phyloP scores from a whole-genome alignment of 2,113 vertebrate genomes.

The Ochotona princeps region DNA sequence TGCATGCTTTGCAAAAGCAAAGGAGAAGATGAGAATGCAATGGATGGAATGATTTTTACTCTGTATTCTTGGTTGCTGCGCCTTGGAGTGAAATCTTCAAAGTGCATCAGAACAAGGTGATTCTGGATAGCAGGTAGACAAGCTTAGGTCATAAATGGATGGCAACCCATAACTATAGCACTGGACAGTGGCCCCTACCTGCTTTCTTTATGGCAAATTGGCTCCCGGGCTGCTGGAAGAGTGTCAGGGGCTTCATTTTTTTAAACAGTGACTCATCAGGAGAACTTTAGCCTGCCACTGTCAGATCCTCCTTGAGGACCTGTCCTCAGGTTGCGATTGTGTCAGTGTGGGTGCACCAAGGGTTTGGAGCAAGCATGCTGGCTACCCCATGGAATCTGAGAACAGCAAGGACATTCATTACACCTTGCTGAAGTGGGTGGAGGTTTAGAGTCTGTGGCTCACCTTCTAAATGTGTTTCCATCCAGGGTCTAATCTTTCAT shows the following conservation, averaged over 20 bases:
- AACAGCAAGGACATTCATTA: background rate
- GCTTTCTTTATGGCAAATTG: background rate
- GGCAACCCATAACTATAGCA: fast-evolving
- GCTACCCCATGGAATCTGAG: background rate
- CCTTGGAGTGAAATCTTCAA: background rate
- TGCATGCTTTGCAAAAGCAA: background rate
- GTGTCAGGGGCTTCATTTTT: background rate
- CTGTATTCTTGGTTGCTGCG: background rate
- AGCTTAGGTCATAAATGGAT: background rate
- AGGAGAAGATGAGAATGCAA: no score
- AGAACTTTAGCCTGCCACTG: background rate
- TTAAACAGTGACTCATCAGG: background rate
- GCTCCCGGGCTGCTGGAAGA: background rate
- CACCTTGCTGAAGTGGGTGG: background rate
- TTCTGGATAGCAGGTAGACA: background rate
- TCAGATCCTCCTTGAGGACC: background rate
- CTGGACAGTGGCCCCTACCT: fast-evolving
- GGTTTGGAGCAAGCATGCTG: background rate
- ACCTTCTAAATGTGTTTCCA: conserved; percentile 57
- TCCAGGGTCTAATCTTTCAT: background rate
- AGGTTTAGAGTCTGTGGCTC: background rate
- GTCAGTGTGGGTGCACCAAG: background rate
- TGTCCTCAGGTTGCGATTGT: background rate
- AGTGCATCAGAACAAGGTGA: background rate
- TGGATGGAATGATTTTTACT: background rate